Evolutionary conservation across 2,888 invertebrate genomes (phyloP).

Genomic region (Troides helena): DNA sequence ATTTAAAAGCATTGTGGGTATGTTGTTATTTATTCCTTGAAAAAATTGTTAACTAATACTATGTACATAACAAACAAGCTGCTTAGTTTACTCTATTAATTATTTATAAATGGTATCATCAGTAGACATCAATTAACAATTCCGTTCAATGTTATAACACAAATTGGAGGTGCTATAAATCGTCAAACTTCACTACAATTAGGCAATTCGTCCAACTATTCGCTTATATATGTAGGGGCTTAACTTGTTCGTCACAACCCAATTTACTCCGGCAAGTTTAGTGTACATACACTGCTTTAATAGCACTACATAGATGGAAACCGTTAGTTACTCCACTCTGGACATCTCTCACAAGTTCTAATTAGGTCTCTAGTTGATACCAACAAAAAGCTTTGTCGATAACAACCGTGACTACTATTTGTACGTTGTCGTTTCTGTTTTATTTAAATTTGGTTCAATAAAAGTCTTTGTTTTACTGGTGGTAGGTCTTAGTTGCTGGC

Average conservation of each 20-base stretch:
- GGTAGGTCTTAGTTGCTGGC: too few species aligned
- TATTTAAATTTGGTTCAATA: neutral
- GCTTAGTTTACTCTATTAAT: neutral
- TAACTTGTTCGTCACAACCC: conserved; percentile 6
- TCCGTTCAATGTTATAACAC: neutral
- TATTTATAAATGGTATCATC: neutral
- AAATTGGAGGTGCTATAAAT: neutral
- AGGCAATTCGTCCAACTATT: conserved; percentile 5
- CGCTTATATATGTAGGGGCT: neutral
- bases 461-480: neutral
- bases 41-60: too few species aligned
- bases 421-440: neutral
- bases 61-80: too few species aligned
- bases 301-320: conserved; percentile 38
- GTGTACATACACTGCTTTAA: conserved; percentile 35
- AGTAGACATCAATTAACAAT: neutral
- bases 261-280: conserved; percentile 18
- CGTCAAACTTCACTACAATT: conserved; percentile 11
- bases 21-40: too few species aligned
- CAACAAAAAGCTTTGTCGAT: conserved; percentile 32
- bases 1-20: too few species aligned
- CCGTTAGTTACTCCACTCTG: conserved; percentile 38
- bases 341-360: conserved; percentile 46
- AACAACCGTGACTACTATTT: conserved; percentile 13
- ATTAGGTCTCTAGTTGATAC: conserved; percentile 49